Evolutionary conservation across 37 sponge, comb jelly and placozoan species (phyloP).

Genomic region (Mnemiopsis leidyi): DNA sequence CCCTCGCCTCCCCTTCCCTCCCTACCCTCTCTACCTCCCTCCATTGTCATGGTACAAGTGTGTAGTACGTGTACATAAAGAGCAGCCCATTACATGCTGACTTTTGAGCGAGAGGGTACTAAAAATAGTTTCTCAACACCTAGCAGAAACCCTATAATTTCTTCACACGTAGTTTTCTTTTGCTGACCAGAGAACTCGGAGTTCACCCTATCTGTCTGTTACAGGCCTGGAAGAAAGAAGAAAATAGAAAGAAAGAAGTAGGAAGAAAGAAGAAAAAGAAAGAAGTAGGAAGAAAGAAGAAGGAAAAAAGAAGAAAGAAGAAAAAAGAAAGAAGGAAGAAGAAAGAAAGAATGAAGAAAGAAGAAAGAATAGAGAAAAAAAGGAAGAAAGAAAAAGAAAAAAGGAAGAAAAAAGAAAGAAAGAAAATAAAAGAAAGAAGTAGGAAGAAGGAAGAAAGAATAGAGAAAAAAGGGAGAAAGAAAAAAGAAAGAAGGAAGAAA

Average conservation of each 20-base stretch:
- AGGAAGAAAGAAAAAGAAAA: background rate
- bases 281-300: background rate
- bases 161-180: background rate
- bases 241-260: background rate
- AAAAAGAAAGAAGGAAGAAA: background rate
- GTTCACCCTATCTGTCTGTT: background rate
- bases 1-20: background rate
- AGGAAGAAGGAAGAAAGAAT: background rate
- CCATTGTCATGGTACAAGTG: background rate
- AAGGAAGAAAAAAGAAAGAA: background rate
- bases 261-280: background rate
- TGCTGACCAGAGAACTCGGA: background rate
- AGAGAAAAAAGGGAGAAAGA: background rate
- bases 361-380: background rate
- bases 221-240: background rate
- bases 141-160: background rate
- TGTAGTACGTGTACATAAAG: background rate
- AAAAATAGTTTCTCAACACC: background rate
- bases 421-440: background rate
- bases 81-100: background rate
- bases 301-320: background rate
- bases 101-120: background rate
- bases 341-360: background rate
- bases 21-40: constrained; percentile 46
- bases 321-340: background rate